These are phyloP conservation scores for Sciurus niger DNA, from an alignment of 2,113 vertebrate genomes.

Conservation along the genomic window DNA sequence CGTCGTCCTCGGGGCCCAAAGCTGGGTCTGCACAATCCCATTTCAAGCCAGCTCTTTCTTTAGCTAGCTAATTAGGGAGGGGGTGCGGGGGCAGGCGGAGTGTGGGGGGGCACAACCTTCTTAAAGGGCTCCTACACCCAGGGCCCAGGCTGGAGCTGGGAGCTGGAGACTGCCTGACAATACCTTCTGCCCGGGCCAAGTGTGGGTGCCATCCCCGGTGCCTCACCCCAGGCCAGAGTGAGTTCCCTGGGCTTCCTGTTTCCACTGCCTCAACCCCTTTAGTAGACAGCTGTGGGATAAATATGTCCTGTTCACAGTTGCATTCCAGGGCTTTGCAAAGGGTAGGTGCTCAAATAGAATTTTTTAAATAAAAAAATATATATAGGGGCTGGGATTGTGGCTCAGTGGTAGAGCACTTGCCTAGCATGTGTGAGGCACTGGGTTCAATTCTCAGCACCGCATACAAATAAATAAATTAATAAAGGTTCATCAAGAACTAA, in stretches of 20 bases:
- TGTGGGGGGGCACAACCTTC: constrained; percentile 44
- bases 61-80: constrained; percentile 90
- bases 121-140: constrained; percentile 77
- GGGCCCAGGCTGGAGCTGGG: not conserved
- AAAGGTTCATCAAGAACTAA: too few species aligned
- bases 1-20: constrained; percentile 88
- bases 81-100: constrained; percentile 71
- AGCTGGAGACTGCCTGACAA: not conserved
- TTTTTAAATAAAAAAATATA: too few species aligned
- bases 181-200: not conserved
- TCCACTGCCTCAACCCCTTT: not conserved
- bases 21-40: constrained; percentile 91
- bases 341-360: not conserved
- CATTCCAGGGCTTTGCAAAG: not conserved
- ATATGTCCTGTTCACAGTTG: not conserved
- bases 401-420: too few species aligned
- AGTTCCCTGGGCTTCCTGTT: not conserved
- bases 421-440: too few species aligned
- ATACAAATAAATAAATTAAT: too few species aligned
- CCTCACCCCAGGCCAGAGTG: too few species aligned
- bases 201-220: not conserved
- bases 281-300: not conserved
- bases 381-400: too few species aligned
- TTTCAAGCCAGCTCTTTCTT: constrained; percentile 91
- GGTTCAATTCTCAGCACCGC: too few species aligned